Conservation (phyloP, 2,113 vertebrate genomes). For the Prinia subflava region DNA sequence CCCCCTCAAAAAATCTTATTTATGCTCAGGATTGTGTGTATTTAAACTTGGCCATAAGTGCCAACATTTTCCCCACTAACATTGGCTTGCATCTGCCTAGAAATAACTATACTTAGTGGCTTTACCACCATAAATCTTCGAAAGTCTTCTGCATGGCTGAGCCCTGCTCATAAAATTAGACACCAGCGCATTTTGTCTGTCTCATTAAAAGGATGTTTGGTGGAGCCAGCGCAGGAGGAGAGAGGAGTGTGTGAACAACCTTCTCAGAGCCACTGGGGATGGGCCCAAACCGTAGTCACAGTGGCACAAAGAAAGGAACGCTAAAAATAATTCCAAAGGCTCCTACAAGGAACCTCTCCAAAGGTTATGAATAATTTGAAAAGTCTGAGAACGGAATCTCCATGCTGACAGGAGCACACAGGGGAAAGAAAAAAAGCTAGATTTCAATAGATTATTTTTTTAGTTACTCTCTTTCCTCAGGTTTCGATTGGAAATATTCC, state of each 20-base stretch:
- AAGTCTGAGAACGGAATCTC: neutral
- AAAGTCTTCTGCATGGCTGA: constrained; percentile 7
- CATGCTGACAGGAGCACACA: neutral
- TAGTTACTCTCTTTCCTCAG: neutral
- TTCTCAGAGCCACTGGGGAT: neutral
- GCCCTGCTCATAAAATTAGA: constrained; percentile 22
- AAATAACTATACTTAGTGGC: neutral
- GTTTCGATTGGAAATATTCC: neutral
- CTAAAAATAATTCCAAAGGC: neutral
- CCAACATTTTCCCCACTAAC: neutral
- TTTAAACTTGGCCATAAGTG: neutral
- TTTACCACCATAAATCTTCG: constrained; percentile 18
- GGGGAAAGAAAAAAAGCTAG: too few relatives aligned
- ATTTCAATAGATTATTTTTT: neutral
- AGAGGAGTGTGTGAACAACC: neutral
- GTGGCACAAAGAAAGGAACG: neutral
- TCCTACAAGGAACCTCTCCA: neutral
- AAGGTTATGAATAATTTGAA: neutral
- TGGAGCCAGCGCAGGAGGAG: neutral
- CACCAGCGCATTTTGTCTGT: neutral
- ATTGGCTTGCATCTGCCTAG: neutral
- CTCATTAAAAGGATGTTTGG: neutral
- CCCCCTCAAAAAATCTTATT: neutral
- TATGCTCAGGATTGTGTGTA: neutral
- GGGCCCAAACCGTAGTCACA: neutral